These are phyloP conservation scores for Mayetiola destructor DNA, from an alignment of 2,888 invertebrate genomes.

Conservation along the genomic window DNA sequence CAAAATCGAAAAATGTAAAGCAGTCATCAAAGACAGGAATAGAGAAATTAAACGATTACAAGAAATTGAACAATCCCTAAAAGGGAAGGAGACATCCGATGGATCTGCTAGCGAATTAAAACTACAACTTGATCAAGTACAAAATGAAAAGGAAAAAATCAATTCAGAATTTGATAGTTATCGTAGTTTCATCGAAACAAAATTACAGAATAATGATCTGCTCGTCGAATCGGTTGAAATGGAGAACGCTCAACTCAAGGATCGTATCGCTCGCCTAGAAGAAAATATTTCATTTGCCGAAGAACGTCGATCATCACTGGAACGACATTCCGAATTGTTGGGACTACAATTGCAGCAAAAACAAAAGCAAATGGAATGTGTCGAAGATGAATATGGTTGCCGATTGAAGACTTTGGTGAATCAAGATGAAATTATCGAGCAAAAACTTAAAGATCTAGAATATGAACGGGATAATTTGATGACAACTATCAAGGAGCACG, in stretches of 20 bases:
- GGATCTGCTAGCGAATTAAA: background rate
- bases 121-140: background rate
- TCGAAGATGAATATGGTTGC: slow-evolving; percentile 47
- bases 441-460: slow-evolving; percentile 42
- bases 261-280: slow-evolving; percentile 48
- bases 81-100: background rate
- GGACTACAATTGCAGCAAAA: slow-evolving; percentile 45
- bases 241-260: slow-evolving; percentile 48
- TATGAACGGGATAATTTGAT: slow-evolving; percentile 40
- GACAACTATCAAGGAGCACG: slow-evolving; percentile 37
- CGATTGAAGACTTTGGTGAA: slow-evolving; percentile 46
- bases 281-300: slow-evolving; percentile 48
- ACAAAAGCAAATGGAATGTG: slow-evolving; percentile 44
- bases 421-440: slow-evolving; percentile 46
- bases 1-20: slow-evolving; percentile 36
- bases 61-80: background rate
- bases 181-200: slow-evolving; percentile 34
- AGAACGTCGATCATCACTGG: slow-evolving; percentile 43
- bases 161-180: slow-evolving; percentile 19
- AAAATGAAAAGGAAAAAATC: slow-evolving; percentile 18
- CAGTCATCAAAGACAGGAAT: slow-evolving; percentile 40
- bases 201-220: slow-evolving; percentile 57
- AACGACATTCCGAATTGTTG: slow-evolving; percentile 46
- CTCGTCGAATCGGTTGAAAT: slow-evolving; percentile 57
- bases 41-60: slow-evolving; percentile 38